Base-by-base conservation (phyloP, 1,140 invertebrate genomes). In the Hylaeus volcanicus region DNA sequence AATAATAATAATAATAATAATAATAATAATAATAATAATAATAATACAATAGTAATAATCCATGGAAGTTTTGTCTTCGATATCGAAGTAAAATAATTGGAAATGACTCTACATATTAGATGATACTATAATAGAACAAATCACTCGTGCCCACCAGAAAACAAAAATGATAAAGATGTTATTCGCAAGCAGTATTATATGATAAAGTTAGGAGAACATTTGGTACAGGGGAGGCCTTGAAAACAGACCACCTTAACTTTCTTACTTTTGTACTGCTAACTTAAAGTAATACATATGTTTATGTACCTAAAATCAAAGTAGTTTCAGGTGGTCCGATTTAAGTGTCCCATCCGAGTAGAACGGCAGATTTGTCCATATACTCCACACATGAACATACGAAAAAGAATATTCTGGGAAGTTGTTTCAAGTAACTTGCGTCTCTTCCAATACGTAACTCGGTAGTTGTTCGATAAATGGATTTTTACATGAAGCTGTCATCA, bases 351-450 rank as follows among this genome's bases (percentile, higher is more conserved):
- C 39, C 53, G 66, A 15, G 45, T 37, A n/a, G 37, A 76, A 68
- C 5, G 9, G 51, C 14, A 14, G 26, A 66, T 43, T 75, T 70
- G 37, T 45, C 1, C 4, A 26, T 60, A 60, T 45, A 9, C 5
- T 12, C 8, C 43, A 43, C 3, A 14, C 8, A n/a, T 2, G 11
- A 68, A 65, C 26, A 37, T 37, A 74, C 8, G 12, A 41, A n/a
- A 58, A 60, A 5, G 37, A 15, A 61, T 51, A 81, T 39, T 70
- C 41, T 37, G 26, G 15, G 39, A 9, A 43, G 66, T 70, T 58
- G 14, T 58, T 53, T 82, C 66, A 73, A 78, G 75, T 53, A 63
- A 79, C 76, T 82, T 66, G 41, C 45, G 72, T 43, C 26, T 82
- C 64, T 68, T 1, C 37, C 39, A 51, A 55, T 48, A 3, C 9